Percentiles rank a stretch among this genome's conserved stretches.
Conservation (phyloP, 2,113 vertebrate genomes). For the Meles meles region DNA sequence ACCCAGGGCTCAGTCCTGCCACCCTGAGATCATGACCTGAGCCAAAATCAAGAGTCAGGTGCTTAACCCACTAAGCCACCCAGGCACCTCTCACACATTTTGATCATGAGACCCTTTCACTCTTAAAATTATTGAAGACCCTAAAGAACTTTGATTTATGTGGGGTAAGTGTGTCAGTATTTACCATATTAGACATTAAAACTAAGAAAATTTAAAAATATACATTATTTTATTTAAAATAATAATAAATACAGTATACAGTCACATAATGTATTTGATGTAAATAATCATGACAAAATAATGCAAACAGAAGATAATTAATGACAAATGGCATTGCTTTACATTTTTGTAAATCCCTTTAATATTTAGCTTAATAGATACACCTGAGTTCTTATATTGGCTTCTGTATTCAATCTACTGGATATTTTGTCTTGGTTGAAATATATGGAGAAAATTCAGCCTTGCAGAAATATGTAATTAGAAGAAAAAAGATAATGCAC, state of each 20-base stretch:
- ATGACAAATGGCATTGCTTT: neutral
- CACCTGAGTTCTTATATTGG: neutral
- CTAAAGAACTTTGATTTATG: neutral
- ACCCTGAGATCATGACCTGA: neutral
- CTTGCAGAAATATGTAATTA: neutral
- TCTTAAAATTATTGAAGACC: neutral
- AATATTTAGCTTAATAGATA: neutral
- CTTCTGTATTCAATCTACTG: neutral
- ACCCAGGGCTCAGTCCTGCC: neutral
- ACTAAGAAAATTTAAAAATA: neutral
- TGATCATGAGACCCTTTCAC: neutral
- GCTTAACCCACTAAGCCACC: neutral
- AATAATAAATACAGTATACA: neutral
- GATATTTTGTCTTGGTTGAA: neutral
- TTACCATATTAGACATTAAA: constrained; percentile 10
- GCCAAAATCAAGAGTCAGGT: neutral
- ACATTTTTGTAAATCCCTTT: neutral
- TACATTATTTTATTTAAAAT: neutral
- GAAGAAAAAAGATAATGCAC: neutral
- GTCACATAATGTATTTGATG: neutral
- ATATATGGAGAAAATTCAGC: neutral
- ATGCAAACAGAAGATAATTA: neutral
- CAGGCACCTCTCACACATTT: neutral
- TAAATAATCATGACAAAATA: neutral
- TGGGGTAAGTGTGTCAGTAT: neutral